A percentile compares a stretch with the other conserved stretches of the same genome.
Evolutionary conservation across 2,113 vertebrate species (phyloP).

Genomic region (Tachycineta bicolor): DNA sequence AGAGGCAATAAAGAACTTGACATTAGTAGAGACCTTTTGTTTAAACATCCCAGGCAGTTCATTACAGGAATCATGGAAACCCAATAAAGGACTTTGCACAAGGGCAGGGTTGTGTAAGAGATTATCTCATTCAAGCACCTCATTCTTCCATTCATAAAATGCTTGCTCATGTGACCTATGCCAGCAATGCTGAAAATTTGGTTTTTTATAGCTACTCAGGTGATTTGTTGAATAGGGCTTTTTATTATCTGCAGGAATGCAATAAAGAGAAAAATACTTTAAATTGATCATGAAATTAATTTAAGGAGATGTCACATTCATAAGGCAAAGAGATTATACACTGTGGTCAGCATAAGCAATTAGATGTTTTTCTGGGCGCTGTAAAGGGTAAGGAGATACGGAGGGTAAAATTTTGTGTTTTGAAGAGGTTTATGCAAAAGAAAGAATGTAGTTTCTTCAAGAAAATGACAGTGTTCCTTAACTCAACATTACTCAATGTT

Average conservation of each 20-base stretch:
- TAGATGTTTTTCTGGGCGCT: neutral
- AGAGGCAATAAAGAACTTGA: neutral
- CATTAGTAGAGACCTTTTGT: neutral
- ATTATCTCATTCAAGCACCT: neutral
- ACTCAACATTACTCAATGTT: neutral
- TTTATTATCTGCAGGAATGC: neutral
- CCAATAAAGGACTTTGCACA: neutral
- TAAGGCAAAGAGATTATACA: neutral
- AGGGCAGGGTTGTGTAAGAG: neutral
- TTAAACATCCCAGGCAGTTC: neutral
- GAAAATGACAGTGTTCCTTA: constrained; percentile 20
- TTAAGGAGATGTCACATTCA: neutral
- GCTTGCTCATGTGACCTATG: neutral
- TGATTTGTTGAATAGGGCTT: neutral
- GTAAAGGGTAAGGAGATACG: neutral
- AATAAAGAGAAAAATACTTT: neutral
- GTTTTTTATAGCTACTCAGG: neutral
- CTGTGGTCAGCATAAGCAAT: neutral
- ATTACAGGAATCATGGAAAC: neutral
- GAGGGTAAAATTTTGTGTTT: neutral
- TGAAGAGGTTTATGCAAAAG: neutral
- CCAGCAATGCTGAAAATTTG: neutral
- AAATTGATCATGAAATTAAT: neutral
- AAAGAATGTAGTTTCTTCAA: neutral
- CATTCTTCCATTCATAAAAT: neutral